Percentiles rank a stretch among this genome's conserved stretches.
Evolutionary conservation across 2,888 invertebrate species (phyloP).

Genomic region (Drosophila rubida): DNA sequence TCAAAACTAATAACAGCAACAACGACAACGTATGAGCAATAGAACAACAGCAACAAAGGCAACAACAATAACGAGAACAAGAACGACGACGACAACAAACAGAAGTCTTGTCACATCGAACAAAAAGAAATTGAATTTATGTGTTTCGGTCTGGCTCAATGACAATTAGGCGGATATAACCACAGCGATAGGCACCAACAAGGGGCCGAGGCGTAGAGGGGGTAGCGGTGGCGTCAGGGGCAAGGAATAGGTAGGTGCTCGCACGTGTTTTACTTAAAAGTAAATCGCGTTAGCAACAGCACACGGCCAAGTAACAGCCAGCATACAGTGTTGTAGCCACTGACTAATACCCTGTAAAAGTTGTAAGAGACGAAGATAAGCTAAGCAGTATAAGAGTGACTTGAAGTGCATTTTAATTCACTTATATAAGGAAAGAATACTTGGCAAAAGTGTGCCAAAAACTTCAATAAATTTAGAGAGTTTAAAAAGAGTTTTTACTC

Average conservation of each 20-base stretch:
- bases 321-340: neutral
- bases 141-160: slow-evolving; percentile 57
- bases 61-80: slow-evolving; percentile 8
- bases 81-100: slow-evolving; percentile 24
- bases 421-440: too few relatives aligned
- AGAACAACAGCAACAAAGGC: slow-evolving; percentile 19
- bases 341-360: slow-evolving; percentile 21
- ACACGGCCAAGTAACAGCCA: slow-evolving; percentile 5
- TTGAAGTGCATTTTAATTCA: too few relatives aligned
- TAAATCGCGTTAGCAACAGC: slow-evolving; percentile 67
- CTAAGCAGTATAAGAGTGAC: too few relatives aligned
- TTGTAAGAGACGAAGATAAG: too few relatives aligned
- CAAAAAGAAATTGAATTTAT: slow-evolving; percentile 67
- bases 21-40: slow-evolving; percentile 37
- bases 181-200: slow-evolving; percentile 31
- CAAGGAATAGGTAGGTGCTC: slow-evolving; percentile 14
- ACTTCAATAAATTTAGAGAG: too few relatives aligned
- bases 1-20: slow-evolving; percentile 53
- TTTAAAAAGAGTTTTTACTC: too few relatives aligned
- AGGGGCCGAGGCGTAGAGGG: neutral
- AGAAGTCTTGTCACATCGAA: slow-evolving; percentile 58
- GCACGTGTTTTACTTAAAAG: slow-evolving; percentile 65
- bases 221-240: neutral
- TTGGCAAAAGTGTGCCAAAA: too few relatives aligned
- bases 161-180: slow-evolving; percentile 61